Conservation (phyloP, 2,797 vertebrate species). For the Rhinophrynus dorsalis region DNA sequence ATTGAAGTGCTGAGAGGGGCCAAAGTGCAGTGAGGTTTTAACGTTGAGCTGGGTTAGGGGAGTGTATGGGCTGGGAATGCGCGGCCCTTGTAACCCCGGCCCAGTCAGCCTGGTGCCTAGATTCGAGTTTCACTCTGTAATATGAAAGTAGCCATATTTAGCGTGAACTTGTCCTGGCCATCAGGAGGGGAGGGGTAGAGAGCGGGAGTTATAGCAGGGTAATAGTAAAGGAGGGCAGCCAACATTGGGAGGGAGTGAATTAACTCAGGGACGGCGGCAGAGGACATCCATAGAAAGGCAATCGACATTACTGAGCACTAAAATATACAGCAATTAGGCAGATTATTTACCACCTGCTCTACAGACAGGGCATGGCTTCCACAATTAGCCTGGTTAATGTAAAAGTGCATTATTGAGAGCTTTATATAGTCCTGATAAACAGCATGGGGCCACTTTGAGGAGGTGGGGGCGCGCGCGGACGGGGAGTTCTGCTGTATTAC, state of each 20-base stretch:
- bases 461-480: slow-evolving; percentile 2
- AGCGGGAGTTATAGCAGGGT: slow-evolving; percentile 55
- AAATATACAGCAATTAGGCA: slow-evolving; percentile 47
- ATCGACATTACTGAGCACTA: slow-evolving; percentile 24
- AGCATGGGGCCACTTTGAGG: slow-evolving; percentile 12
- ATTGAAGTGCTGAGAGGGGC: neutral
- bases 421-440: slow-evolving; percentile 37
- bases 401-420: slow-evolving; percentile 38
- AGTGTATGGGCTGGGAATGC: slow-evolving; percentile 54
- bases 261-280: slow-evolving; percentile 8
- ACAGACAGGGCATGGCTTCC: slow-evolving; percentile 37
- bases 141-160: slow-evolving; percentile 88
- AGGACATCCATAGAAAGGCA: slow-evolving; percentile 36
- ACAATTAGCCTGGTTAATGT: slow-evolving; percentile 43
- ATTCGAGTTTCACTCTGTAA: slow-evolving; percentile 82
- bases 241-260: slow-evolving; percentile 29
- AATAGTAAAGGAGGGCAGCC: slow-evolving; percentile 52
- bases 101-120: slow-evolving; percentile 92
- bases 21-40: neutral
- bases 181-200: slow-evolving; percentile 36
- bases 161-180: slow-evolving; percentile 64
- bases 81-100: slow-evolving; percentile 57
- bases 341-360: slow-evolving; percentile 46
- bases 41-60: slow-evolving; percentile 18
- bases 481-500: slow-evolving; percentile 4